A percentile compares a stretch with the other conserved stretches of the same genome.
Conservation (phyloP, 2,888 invertebrate genomes). For the Diaperis boleti region DNA sequence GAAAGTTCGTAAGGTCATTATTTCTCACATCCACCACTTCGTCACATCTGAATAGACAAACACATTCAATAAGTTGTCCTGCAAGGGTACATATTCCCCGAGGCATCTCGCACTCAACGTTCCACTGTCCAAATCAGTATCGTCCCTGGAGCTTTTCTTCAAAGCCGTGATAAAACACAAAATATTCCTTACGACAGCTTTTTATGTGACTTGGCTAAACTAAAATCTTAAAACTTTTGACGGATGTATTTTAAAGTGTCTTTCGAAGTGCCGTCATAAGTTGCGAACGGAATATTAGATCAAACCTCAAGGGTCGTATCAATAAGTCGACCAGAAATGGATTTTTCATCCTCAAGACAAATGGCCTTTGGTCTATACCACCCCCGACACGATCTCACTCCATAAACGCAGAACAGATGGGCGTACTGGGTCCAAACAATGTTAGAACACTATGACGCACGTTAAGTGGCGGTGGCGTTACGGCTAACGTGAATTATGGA, state of each 20-base stretch:
- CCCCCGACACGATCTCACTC: conserved; percentile 50
- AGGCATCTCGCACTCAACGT: conserved; percentile 60
- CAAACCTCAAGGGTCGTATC: conserved; percentile 65
- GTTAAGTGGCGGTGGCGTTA: conserved; percentile 19
- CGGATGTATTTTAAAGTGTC: conserved; percentile 64
- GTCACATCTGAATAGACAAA: conserved; percentile 58
- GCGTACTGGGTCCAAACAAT: conserved; percentile 21
- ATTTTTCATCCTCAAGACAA: conserved; percentile 68
- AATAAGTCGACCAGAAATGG: conserved; percentile 68
- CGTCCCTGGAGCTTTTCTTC: conserved; percentile 59
- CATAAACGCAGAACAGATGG: conserved; percentile 42
- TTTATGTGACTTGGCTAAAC: conserved; percentile 37
- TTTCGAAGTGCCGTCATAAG: conserved; percentile 60
- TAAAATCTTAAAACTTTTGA: conserved; percentile 54
- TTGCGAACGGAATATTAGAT: conserved; percentile 62
- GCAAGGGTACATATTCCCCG: conserved; percentile 57
- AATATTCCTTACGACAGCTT: conserved; percentile 60
- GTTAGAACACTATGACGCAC: conserved; percentile 16
- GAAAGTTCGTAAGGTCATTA: conserved; percentile 26
- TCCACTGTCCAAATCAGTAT: conserved; percentile 64
- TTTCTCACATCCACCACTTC: conserved; percentile 21
- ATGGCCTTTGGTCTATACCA: conserved; percentile 63
- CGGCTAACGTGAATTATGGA: conserved; percentile 47
- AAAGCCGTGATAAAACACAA: conserved; percentile 60
- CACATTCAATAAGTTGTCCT: conserved; percentile 61